Evolutionary conservation across 2,797 vertebrate genomes (phyloP), one percentile per base, ranked within the genome.

Genomic region (Eutrigla gurnardus): DNA sequence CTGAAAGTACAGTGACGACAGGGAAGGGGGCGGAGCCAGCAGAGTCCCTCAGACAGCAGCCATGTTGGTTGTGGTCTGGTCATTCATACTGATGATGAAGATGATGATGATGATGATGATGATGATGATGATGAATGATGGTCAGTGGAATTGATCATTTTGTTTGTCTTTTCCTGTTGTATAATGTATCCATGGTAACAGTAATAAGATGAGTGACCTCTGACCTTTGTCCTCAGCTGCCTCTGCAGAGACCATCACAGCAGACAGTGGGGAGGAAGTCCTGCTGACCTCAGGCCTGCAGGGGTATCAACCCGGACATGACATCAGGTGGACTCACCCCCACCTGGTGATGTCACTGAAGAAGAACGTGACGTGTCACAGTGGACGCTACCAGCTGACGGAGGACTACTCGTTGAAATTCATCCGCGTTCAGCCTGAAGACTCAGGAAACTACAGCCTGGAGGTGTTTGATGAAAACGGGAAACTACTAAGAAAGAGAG

Each of bases 371-470:
- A 73, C 6, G 0, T 69, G 71, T 65, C 36, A 15, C 4, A 42
- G 78, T 2, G 5, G 47, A 11, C 82, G 74, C 63, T 85, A 82
- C 11, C 1, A 39, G 39, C 33, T 87, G 69, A 61, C 55, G 58
- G 2, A 0, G 0, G 3, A 87, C 25, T 83, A 85, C 3, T 75
- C 85, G 0, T 71, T 90, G 37, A 36, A 7, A 0, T 80, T 88
- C 57, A 72, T 32, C 8, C 13, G 0, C 0, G 55, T 84, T 5
- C 50, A 25, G 13, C 0, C 3, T 0, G 7, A 6, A 1, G 89
- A 88, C 49, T 25, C 69, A 3, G 89, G 89, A 32, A 54, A 2
- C 42, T 90, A 90, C 76, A 68, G 0, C 1, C 5, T 83, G 61
- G 25, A 80, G 36, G 74, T 80, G 54, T 88, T 73, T 8, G 15